Percentiles rank a stretch among this genome's conserved stretches.
Conservation (phyloP, 2,888 invertebrate genomes). For the Temnothorax ravouxi region DNA sequence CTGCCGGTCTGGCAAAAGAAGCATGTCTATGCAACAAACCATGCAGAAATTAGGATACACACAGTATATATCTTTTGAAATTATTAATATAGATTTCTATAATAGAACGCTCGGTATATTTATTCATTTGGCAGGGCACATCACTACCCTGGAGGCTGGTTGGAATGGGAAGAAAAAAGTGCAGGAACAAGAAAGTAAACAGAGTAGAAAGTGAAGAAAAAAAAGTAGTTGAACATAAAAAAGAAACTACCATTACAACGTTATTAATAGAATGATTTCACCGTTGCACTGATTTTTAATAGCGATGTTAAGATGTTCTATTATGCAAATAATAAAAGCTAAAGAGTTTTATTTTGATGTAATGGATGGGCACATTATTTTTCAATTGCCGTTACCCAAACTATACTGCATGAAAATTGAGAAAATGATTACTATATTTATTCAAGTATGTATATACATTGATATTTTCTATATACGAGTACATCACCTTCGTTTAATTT, state of each 20-base stretch:
- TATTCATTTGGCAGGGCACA: constrained; percentile 87
- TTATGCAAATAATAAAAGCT: not conserved
- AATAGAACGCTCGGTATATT: not conserved
- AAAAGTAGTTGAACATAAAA: not conserved
- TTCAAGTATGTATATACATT: constrained; percentile 9
- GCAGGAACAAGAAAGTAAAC: constrained; percentile 75
- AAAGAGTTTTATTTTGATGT: constrained; percentile 6
- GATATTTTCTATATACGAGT: constrained; percentile 42
- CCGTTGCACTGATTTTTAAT: not conserved
- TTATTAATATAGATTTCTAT: not conserved
- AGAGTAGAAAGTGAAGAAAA: constrained; percentile 22
- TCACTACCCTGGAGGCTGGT: constrained; percentile 89
- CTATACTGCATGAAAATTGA: not conserved
- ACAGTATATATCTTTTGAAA: constrained; percentile 87
- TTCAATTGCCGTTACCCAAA: not conserved
- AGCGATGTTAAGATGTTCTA: not conserved
- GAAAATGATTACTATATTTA: not conserved
- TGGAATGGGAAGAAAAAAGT: constrained; percentile 87
- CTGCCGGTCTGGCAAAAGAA: constrained; percentile 90
- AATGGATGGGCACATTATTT: not conserved
- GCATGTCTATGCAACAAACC: constrained; percentile 87
- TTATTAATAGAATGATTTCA: not conserved
- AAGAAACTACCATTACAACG: constrained; percentile 1
- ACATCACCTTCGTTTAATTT: not conserved
- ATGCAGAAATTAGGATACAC: constrained; percentile 88